Evolutionary conservation across 35 echinoderm and acorn worm genomes (phyloP).

Genomic region (Lytechinus variegatus): DNA sequence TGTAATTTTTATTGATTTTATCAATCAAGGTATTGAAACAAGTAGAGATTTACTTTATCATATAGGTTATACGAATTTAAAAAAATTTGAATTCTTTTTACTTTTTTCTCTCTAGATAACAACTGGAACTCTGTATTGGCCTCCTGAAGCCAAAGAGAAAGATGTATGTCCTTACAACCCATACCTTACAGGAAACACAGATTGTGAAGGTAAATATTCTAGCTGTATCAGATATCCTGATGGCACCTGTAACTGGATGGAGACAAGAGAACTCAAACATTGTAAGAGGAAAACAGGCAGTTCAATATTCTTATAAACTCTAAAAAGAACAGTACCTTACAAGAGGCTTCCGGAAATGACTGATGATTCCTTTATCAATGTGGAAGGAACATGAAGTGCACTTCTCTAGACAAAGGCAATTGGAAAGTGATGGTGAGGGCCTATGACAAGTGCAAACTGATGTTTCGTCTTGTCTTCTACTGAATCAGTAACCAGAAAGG

Average conservation of each 20-base stretch:
- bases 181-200: slow-evolving; percentile 55
- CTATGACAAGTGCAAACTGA: background rate
- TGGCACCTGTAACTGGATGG: slow-evolving; percentile 75
- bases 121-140: slow-evolving; percentile 72
- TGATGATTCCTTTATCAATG: background rate
- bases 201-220: slow-evolving; percentile 81
- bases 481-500: background rate
- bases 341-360: background rate
- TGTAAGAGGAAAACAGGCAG: slow-evolving; percentile 50
- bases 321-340: background rate
- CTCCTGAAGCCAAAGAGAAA: slow-evolving; percentile 65
- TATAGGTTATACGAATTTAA: no score
- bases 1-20: no score
- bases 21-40: no score
- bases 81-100: background rate
- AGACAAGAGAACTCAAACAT: slow-evolving; percentile 55
- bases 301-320: slow-evolving; percentile 24
- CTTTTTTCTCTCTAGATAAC: slow-evolving; percentile 63
- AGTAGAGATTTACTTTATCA: no score
- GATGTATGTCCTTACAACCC: slow-evolving; percentile 83
- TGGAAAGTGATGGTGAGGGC: background rate
- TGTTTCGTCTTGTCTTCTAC: background rate
- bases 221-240: slow-evolving; percentile 72
- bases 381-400: background rate
- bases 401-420: background rate